A percentile compares a stretch with the other conserved stretches of the same genome.
These are phyloP conservation scores for Mesoclemmys tuberculata DNA, from an alignment of 2,113 vertebrate genomes.

Conservation along the genomic window DNA sequence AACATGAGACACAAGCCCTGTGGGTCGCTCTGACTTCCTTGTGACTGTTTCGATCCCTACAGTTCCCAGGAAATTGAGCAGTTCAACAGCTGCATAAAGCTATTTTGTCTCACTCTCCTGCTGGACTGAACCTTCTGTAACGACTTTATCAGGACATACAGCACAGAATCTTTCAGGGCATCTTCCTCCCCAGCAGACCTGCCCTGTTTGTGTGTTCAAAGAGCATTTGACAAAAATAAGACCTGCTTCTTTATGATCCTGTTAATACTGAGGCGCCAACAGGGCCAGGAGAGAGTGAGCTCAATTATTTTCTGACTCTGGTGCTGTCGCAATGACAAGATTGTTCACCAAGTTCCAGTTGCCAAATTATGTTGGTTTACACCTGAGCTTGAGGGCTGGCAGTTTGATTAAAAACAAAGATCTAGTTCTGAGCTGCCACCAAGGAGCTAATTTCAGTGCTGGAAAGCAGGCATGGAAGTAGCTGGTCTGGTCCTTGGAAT, in stretches of 20 bases:
- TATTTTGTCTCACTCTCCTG: not conserved
- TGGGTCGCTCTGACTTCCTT: not conserved
- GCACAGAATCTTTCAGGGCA: not conserved
- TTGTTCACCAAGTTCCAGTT: no score
- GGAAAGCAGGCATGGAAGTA: no score
- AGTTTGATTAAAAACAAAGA: no score
- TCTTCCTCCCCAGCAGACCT: not conserved
- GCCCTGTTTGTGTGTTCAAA: not conserved
- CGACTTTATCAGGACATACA: not conserved
- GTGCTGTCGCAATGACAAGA: no score
- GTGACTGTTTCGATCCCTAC: not conserved
- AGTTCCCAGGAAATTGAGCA: not conserved
- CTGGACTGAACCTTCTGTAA: not conserved
- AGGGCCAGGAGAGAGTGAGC: not conserved
- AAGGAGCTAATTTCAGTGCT: no score
- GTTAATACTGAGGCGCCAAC: not conserved
- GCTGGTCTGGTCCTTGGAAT: no score
- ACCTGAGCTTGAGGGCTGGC: no score
- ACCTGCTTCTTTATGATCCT: not conserved
- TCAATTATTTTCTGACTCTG: not conserved
- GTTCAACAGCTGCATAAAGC: not conserved
- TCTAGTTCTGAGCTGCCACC: no score
- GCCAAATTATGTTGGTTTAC: no score
- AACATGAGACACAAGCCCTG: no score
- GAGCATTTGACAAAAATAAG: rapidly evolving